These are phyloP conservation scores for Lacerta bilineata DNA, from an alignment of 2,797 vertebrate species.

Conservation along the genomic window DNA sequence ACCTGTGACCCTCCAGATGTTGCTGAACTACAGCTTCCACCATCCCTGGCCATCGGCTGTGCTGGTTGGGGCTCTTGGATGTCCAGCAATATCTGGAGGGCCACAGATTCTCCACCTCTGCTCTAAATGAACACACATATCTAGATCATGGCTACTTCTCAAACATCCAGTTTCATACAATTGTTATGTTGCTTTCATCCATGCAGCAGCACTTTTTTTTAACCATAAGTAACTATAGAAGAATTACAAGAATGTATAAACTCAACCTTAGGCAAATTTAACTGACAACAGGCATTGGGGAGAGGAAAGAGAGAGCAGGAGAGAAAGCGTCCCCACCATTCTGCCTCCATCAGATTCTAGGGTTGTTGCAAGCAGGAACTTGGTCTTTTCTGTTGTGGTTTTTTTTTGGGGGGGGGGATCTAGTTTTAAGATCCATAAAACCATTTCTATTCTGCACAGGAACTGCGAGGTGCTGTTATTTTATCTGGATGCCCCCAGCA, in stretches of 20 bases:
- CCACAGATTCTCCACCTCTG: no score
- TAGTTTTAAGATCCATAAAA: neutral
- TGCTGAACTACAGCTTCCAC: neutral
- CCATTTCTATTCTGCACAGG: neutral
- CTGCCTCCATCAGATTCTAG: neutral
- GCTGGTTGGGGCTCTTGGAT: no score
- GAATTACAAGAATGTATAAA: neutral
- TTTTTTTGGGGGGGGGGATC: neutral
- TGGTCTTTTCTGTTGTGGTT: neutral
- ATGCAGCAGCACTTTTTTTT: neutral
- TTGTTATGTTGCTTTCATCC: neutral
- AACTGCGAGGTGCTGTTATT: neutral
- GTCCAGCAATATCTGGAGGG: no score
- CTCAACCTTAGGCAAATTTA: neutral
- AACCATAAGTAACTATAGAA: slow-evolving; percentile 1
- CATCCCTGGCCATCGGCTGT: no score
- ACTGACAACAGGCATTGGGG: neutral
- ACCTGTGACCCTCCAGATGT: neutral
- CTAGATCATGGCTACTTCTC: neutral
- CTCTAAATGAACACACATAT: no score
- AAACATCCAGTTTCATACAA: neutral
- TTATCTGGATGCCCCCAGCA: neutral
- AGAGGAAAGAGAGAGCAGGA: neutral
- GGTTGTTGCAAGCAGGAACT: no score
- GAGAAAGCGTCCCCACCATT: neutral